These are phyloP conservation scores for Callyntrura guangdongensis DNA, from an alignment of 2,888 invertebrate species.

Conservation along the genomic window DNA sequence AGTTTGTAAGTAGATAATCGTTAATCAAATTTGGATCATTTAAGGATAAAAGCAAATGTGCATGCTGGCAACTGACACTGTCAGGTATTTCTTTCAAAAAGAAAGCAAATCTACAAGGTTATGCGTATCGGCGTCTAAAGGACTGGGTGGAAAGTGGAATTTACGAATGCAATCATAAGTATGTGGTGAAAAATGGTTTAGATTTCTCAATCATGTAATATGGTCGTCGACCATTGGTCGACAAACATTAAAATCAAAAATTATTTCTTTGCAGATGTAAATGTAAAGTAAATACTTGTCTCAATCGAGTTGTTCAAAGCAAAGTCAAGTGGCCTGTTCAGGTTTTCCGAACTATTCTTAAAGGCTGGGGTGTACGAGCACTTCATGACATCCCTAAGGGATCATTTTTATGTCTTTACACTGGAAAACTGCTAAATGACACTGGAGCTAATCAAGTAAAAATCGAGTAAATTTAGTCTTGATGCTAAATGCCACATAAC, in stretches of 20 bases:
- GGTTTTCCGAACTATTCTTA: conserved; percentile 96
- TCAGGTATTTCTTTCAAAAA: conserved; percentile 89
- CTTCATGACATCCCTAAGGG: conserved; percentile 98
- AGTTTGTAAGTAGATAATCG: background rate
- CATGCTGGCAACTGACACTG: conserved; percentile 95
- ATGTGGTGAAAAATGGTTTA: too few species aligned
- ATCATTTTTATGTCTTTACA: conserved; percentile 97
- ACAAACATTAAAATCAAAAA: too few species aligned
- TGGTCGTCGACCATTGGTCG: background rate
- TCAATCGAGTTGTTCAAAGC: conserved; percentile 97
- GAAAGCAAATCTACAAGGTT: conserved; percentile 88
- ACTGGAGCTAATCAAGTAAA: conserved; percentile 90
- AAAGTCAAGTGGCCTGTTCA: conserved; percentile 94
- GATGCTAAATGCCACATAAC: too few species aligned
- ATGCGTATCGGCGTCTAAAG: conserved; percentile 92
- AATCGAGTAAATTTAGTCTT: too few species aligned
- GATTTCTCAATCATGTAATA: background rate
- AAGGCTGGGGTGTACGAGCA: conserved; percentile 97
- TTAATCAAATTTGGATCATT: background rate
- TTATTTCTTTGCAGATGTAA: conserved; percentile 92
- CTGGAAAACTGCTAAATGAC: conserved; percentile 96
- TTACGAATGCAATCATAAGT: conserved; percentile 97
- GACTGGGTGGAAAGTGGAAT: conserved; percentile 96
- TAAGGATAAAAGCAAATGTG: conserved; percentile 94
- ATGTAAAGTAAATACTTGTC: conserved; percentile 93